Conservation (phyloP, 2,113 vertebrate genomes). For the Thunnus maccoyii region DNA sequence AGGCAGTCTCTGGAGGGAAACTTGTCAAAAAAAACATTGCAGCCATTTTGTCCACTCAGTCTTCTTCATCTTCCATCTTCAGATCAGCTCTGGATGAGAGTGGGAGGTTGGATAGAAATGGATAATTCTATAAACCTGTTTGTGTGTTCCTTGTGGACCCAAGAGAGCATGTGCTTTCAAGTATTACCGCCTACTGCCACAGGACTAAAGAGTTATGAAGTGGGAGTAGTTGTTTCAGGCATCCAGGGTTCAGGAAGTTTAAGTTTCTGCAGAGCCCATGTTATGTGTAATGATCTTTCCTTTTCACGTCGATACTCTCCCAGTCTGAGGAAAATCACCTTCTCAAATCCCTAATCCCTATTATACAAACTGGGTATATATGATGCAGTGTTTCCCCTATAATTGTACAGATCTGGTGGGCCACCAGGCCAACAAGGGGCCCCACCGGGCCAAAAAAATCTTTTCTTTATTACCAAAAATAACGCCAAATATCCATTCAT, state of each 20-base stretch:
- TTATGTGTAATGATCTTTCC: too few relatives aligned
- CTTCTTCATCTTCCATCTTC: neutral
- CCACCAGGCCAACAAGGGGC: too few relatives aligned
- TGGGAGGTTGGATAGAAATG: conserved; percentile 1
- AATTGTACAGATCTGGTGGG: too few relatives aligned
- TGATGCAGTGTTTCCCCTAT: too few relatives aligned
- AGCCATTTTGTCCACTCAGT: conserved; percentile 6
- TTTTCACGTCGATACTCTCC: too few relatives aligned
- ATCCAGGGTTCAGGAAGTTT: neutral
- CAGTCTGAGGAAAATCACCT: too few relatives aligned
- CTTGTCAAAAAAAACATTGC: neutral
- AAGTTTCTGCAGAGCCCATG: too few relatives aligned
- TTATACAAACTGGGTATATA: too few relatives aligned
- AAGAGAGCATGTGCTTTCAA: neutral
- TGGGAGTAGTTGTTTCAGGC: neutral
- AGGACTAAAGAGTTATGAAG: neutral
- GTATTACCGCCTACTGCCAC: neutral
- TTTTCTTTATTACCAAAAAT: too few relatives aligned
- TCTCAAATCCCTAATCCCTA: too few relatives aligned
- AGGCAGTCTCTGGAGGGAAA: neutral
- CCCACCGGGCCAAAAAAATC: too few relatives aligned
- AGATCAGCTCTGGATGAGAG: conserved; percentile 17
- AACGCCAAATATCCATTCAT: too few relatives aligned
- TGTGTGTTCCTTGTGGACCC: neutral
- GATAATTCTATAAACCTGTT: neutral